Evolutionary conservation across 2,888 invertebrate genomes (phyloP).

Genomic region (Clunio marinus): DNA sequence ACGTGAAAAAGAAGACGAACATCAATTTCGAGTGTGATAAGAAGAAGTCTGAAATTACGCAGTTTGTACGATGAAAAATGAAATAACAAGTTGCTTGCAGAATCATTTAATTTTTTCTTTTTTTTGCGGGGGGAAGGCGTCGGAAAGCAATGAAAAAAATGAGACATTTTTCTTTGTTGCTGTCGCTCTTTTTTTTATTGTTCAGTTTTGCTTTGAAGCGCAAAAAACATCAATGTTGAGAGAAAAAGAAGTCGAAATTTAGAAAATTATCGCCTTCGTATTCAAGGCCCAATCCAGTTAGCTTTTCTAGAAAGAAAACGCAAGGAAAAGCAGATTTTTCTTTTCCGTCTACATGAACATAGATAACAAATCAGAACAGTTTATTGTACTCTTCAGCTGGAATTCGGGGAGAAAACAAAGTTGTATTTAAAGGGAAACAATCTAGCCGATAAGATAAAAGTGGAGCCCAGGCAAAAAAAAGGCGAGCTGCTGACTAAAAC

Average conservation of each 20-base stretch:
- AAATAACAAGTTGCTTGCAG: constrained; percentile 10
- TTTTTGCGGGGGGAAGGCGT: neutral
- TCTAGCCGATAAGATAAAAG: constrained; percentile 24
- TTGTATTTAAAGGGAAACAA: neutral
- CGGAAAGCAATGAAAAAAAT: neutral
- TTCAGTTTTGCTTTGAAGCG: neutral
- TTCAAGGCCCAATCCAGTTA: too few species aligned
- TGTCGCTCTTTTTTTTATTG: too few species aligned
- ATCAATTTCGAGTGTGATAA: neutral
- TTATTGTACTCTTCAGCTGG: neutral
- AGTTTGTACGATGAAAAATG: constrained; percentile 19
- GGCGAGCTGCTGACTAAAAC: neutral
- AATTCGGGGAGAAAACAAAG: neutral
- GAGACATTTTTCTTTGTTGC: constrained; percentile 24
- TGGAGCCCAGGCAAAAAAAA: neutral
- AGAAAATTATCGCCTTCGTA: too few species aligned
- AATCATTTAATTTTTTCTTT: neutral
- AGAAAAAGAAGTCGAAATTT: too few species aligned
- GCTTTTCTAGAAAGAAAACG: too few species aligned
- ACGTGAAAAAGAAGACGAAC: neutral
- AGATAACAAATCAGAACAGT: too few species aligned
- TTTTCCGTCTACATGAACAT: too few species aligned
- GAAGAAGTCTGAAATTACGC: constrained; percentile 5
- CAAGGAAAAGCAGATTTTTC: too few species aligned
- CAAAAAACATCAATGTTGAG: neutral